These are phyloP conservation scores for Elymnias hypermnestra DNA, from an alignment of 1,140 invertebrate genomes.

Conservation along the genomic window DNA sequence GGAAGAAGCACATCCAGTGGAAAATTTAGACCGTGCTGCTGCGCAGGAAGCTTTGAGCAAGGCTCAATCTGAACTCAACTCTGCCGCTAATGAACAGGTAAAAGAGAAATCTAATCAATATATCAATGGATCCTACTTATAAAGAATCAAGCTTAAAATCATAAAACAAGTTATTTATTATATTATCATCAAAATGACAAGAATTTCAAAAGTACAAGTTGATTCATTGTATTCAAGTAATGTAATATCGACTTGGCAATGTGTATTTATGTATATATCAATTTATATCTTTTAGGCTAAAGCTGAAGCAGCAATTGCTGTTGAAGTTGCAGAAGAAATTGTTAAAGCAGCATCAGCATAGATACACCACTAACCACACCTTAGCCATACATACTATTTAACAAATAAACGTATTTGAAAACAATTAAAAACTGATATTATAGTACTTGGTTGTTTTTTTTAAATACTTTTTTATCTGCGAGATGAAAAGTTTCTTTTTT, in stretches of 20 bases:
- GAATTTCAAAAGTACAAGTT: too few relatives aligned
- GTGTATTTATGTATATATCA: too few relatives aligned
- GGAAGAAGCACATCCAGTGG: conserved; percentile 95
- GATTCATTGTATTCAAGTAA: too few relatives aligned
- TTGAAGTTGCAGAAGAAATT: conserved; percentile 96
- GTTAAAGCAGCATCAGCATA: conserved; percentile 85
- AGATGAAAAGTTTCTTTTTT: too few relatives aligned
- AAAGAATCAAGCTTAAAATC: too few relatives aligned
- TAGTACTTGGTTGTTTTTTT: too few relatives aligned
- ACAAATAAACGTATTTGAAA: conserved; percentile 35
- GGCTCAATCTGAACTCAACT: conserved; percentile 88
- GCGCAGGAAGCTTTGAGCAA: conserved; percentile 90
- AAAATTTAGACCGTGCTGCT: conserved; percentile 87
- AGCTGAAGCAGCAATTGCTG: conserved; percentile 94
- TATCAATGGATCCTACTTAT: too few relatives aligned
- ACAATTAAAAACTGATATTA: not conserved
- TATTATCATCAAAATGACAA: too few relatives aligned
- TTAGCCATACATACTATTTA: conserved; percentile 33
- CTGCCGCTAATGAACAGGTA: conserved; percentile 87
- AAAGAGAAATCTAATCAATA: too few relatives aligned
- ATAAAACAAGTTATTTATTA: too few relatives aligned
- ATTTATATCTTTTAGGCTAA: conserved; percentile 81
- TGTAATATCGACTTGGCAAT: too few relatives aligned
- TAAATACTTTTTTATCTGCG: too few relatives aligned
- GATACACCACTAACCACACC: conserved; percentile 19